Conservation (phyloP, 2,797 vertebrate genomes). For the Stomatorhinus walkeri region DNA sequence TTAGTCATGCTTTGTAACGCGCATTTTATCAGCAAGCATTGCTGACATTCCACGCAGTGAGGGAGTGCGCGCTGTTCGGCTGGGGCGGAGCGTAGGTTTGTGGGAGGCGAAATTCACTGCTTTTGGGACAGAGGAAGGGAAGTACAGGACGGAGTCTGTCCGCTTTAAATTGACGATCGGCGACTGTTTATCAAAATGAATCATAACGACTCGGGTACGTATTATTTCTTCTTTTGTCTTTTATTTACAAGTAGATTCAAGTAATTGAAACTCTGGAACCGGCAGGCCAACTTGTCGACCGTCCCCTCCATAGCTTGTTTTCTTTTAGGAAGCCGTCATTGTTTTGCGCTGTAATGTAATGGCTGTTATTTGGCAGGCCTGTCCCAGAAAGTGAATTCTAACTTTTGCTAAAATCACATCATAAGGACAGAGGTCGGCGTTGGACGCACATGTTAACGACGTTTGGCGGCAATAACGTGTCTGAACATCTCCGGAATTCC, state of each 20-base stretch:
- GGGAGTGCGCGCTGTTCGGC: neutral
- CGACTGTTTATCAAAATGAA: neutral
- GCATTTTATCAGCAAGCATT: neutral
- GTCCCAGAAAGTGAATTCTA: neutral
- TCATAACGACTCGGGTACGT: neutral
- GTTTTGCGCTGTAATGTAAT: neutral
- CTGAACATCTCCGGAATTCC: neutral
- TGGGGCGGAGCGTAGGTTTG: neutral
- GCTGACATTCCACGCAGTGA: neutral
- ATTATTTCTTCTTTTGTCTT: neutral
- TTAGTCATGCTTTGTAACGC: neutral
- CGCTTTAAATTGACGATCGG: neutral
- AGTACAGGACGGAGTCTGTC: neutral
- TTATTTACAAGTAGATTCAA: neutral
- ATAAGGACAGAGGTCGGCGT: neutral
- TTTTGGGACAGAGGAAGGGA: constrained; percentile 2
- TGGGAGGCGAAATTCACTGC: neutral
- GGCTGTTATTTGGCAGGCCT: neutral
- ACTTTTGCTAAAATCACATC: neutral
- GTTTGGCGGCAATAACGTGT: neutral
- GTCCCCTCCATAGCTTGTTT: neutral
- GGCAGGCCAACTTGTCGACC: neutral
- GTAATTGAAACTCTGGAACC: neutral
- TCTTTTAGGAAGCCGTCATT: neutral
- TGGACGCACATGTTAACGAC: neutral